Percentiles rank a stretch among this genome's conserved stretches.
Conservation (phyloP, 2,797 vertebrate genomes). For the Podarcis siculus region DNA sequence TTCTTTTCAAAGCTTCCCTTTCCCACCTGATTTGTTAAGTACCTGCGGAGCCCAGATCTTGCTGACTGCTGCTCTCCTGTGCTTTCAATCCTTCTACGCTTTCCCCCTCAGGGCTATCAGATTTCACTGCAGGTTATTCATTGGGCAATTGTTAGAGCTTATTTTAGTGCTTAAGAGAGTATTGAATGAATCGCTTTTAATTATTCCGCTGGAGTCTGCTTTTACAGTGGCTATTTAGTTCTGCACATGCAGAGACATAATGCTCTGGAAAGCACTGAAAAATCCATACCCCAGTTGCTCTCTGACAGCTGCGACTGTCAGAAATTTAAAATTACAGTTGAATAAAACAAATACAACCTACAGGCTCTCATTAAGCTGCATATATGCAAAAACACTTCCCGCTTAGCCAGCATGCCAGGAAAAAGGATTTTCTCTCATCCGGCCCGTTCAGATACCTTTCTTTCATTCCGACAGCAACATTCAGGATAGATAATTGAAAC, state of each 20-base stretch:
- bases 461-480: background rate
- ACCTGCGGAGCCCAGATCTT: constrained; percentile 61
- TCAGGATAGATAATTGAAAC: background rate
- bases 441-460: background rate
- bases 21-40: constrained; percentile 77
- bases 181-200: constrained; percentile 72
- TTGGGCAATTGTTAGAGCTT: constrained; percentile 58
- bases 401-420: background rate
- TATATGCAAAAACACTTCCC: background rate
- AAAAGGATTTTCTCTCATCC: constrained; percentile 6
- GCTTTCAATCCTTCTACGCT: constrained; percentile 55
- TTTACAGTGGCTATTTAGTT: constrained; percentile 58
- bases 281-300: constrained; percentile 58
- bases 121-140: constrained; percentile 72
- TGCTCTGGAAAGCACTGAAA: constrained; percentile 46
- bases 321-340: constrained; percentile 52
- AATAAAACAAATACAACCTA: background rate
- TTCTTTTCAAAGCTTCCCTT: constrained; percentile 74
- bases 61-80: constrained; percentile 58
- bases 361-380: constrained; percentile 3
- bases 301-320: constrained; percentile 59
- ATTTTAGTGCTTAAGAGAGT: constrained; percentile 66
- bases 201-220: constrained; percentile 63
- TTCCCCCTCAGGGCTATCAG: constrained; percentile 61
- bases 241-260: constrained; percentile 54